Base-by-base conservation (phyloP, 1,140 invertebrate genomes). In the Bombus superbus region DNA sequence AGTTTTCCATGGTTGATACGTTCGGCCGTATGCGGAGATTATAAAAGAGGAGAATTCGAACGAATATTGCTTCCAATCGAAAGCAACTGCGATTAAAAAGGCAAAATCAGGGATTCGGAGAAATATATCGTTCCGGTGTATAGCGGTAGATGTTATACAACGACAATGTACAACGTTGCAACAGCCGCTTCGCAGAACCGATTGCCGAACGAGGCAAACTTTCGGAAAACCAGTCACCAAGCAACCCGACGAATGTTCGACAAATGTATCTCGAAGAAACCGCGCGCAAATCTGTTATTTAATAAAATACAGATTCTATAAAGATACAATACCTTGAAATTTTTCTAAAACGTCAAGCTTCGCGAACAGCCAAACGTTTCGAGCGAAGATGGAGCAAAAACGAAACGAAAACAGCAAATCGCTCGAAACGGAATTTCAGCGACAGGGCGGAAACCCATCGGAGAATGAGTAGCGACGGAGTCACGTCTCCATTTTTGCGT, bases 401-500 rank as follows among this genome's bases (percentile, higher is more conserved):
- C 28, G n/a, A n/a, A 28, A 11, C 0, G 59, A 5, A n/a, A 0
- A 62, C 3, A n/a, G 10, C 3, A n/a, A 28, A 28, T n/a, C n/a
- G 28, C 2, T 68, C 1, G 18, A 68, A 32, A 32, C 15, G 66
- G 3, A 38, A 22, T 68, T 25, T 18, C 66, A 68, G 10, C 35
- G 32, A 40, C 2, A 35, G 64, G 28, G 28, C 25, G 28, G n/a
- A 22, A 40, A 9, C 42, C 25, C 8, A 8, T 44, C 28, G 72
- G 18, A 35, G 11, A 6, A 42, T 28, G 40, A 73, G 28, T 38
- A 40, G 15, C 2, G n/a, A 69, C 32, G 9, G 53, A 73, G 83
- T 64, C 66, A 64, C 76, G 75, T 83, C 72, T 69, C 53, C 71
- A 59, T 89, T 81, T 89, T 77, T 69, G 32, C 69, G 62, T 77